Evolutionary conservation across 2,113 vertebrate genomes (phyloP), one percentile per base, ranked within the genome.

Genomic region (Pontoporia blainvillei): DNA sequence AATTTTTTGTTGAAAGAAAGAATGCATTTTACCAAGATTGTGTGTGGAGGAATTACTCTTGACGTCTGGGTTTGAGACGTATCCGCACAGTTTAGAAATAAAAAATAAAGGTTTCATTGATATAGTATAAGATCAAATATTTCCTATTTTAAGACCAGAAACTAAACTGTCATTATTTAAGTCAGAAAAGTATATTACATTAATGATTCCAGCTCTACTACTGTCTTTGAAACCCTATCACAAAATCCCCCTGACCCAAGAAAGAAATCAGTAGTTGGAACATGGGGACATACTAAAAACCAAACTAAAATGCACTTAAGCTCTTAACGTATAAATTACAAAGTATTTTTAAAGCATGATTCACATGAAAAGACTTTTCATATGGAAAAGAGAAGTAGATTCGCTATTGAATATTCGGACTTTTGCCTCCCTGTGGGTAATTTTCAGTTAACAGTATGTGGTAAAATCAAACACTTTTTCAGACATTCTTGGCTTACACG

Each of bases 401-500:
- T 73, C 95, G 9, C 41, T 89, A 52, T 69, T 90, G 31, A 95
- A 59, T 86, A 57, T 54, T 86, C 72, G 95, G 83, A 66, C 62
- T 90, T 96, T 54, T 95, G 78, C 62, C 34, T 94, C 72, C 49
- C 54, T 72, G 18, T 92, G 46, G 59, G 88, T 96, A 97, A 95
- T 95, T 94, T 96, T 94, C 57, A 91, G 86, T 91, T 94, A 91
- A 64, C 78, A 94, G 91, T 89, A 67, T 87, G 93, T 94, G 73
- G 86, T 78, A 95, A 93, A 95, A 95, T 84, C 89, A 94, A 97
- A 93, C 12, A 29, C 62, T 61, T 90, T 78, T 83, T 54, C 39
- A 91, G 54, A 86, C 41, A 86, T 90, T 85, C 39, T 89, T 92
- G 61, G 46, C 17, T 96, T 79, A 62, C 44, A 71, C 66, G 78